Percentiles rank a stretch among this genome's conserved stretches.
Evolutionary conservation across 2,113 vertebrate genomes (phyloP).

Genomic region (Cynocephalus volans): DNA sequence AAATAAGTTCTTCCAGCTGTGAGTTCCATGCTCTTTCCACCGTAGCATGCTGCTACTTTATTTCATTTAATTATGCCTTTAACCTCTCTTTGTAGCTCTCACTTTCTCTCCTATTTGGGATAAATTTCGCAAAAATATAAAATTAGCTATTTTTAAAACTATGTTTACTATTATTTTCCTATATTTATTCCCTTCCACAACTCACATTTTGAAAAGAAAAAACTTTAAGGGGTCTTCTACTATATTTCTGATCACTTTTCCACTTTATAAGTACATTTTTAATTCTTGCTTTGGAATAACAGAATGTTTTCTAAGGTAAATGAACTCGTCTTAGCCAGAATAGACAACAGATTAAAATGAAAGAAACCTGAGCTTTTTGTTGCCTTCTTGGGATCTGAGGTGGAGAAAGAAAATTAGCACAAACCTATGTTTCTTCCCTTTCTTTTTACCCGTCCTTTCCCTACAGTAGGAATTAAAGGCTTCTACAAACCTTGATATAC

Average conservation of each 20-base stretch:
- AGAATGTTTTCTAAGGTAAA: constrained; percentile 22
- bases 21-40: constrained; percentile 8
- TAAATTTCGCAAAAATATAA: constrained; percentile 19
- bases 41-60: background rate
- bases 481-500: constrained; percentile 50
- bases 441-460: background rate
- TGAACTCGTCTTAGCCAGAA: constrained; percentile 54
- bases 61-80: background rate
- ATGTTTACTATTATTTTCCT: constrained; percentile 37
- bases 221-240: background rate
- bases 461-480: constrained; percentile 18
- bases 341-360: constrained; percentile 58
- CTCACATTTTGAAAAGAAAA: constrained; percentile 30
- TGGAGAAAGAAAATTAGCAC: background rate
- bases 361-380: constrained; percentile 53
- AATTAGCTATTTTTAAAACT: constrained; percentile 39
- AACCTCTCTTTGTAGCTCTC: background rate
- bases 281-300: constrained; percentile 46
- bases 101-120: background rate
- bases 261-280: constrained; percentile 48
- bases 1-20: background rate
- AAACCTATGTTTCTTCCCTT: background rate
- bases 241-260: constrained; percentile 45
- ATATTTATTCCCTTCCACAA: background rate
- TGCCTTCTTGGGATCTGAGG: background rate